Percentiles rank a stretch among this genome's conserved stretches.
Evolutionary conservation across 2,113 vertebrate genomes (phyloP).

Genomic region (Dicrurus megarhynchus): DNA sequence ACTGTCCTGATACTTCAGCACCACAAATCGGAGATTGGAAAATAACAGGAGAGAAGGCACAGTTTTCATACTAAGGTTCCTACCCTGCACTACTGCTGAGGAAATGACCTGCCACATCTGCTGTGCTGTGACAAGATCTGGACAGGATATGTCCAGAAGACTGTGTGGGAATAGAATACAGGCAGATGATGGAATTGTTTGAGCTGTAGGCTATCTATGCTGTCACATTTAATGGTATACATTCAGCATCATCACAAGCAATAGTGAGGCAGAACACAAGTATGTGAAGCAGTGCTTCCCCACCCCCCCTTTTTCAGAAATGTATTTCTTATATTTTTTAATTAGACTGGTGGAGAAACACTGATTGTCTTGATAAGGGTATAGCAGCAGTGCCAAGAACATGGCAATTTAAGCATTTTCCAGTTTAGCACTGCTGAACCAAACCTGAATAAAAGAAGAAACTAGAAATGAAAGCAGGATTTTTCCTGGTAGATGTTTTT

Average conservation of each 20-base stretch:
- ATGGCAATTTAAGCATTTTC: neutral
- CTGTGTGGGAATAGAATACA: neutral
- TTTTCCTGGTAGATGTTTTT: neutral
- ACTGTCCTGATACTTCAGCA: neutral
- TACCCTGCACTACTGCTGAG: neutral
- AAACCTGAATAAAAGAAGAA: neutral
- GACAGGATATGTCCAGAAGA: neutral
- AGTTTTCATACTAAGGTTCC: neutral
- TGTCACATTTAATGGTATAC: neutral
- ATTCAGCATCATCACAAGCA: neutral
- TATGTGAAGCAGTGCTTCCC: neutral
- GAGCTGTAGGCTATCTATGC: neutral
- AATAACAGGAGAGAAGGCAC: neutral
- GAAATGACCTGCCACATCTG: slow-evolving; percentile 34
- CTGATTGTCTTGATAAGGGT: neutral
- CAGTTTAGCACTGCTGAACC: neutral
- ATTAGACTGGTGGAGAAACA: neutral
- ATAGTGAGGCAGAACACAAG: neutral
- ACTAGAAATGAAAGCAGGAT: neutral
- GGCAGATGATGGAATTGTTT: slow-evolving; percentile 15
- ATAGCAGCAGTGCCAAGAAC: neutral
- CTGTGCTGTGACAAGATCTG: slow-evolving; percentile 3
- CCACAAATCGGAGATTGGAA: rapidly evolving
- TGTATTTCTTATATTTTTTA: neutral
- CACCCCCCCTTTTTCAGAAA: neutral